Evolutionary conservation across 1,140 invertebrate species (phyloP).

Genomic region (Microplitis mediator): DNA sequence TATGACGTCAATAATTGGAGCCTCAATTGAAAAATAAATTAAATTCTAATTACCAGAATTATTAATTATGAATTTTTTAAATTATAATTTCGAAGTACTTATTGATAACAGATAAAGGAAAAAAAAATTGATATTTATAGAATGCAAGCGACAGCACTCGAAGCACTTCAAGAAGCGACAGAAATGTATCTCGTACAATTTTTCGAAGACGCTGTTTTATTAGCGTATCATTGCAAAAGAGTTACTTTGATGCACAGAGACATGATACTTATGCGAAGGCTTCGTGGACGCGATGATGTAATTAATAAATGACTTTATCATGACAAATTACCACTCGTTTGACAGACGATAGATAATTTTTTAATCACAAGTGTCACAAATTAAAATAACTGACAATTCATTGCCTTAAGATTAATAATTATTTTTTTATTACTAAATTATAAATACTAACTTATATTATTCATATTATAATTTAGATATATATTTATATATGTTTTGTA

Average conservation of each 20-base stretch:
- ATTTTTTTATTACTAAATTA: too few species aligned
- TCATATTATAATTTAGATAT: too few species aligned
- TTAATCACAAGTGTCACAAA: background rate
- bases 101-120: too few species aligned
- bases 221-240: slow-evolving; percentile 74
- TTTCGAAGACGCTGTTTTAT: slow-evolving; percentile 76
- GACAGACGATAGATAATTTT: background rate
- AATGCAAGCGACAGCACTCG: slow-evolving; percentile 66
- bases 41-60: too few species aligned
- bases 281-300: slow-evolving; percentile 54
- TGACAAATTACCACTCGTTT: background rate
- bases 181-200: slow-evolving; percentile 79
- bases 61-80: too few species aligned
- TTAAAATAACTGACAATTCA: too few species aligned
- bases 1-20: too few species aligned
- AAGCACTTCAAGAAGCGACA: slow-evolving; percentile 71
- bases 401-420: too few species aligned
- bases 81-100: too few species aligned
- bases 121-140: slow-evolving; percentile 28
- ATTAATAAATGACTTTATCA: slow-evolving; percentile 42
- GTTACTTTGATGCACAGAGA: slow-evolving; percentile 79
- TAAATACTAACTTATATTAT: too few species aligned
- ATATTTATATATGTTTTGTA: too few species aligned
- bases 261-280: slow-evolving; percentile 53
- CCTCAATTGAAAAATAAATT: too few species aligned